A percentile compares a stretch with the other conserved stretches of the same genome.
Conservation (phyloP, 2,797 vertebrate species). For the Silurus lanzhouensis region DNA sequence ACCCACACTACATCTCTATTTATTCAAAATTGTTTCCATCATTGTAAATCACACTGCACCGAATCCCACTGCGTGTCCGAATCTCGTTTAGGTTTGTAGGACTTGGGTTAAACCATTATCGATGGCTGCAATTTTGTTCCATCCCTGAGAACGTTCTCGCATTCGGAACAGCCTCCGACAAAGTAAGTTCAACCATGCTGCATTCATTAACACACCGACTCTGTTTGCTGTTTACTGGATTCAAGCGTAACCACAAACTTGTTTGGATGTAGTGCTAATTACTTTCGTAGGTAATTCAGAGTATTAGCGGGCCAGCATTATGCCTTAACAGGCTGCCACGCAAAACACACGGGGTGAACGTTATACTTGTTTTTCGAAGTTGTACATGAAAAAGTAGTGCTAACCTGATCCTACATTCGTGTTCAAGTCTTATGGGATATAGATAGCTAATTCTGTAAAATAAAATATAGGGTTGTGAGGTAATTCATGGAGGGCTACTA, state of each 20-base stretch:
- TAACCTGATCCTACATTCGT: neutral
- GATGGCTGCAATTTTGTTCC: neutral
- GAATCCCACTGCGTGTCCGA: neutral
- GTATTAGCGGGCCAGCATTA: neutral
- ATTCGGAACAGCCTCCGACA: neutral
- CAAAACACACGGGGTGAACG: neutral
- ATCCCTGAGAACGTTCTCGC: neutral
- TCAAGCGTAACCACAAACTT: neutral
- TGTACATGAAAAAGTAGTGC: neutral
- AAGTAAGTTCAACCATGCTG: neutral
- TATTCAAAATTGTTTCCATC: conserved; percentile 4
- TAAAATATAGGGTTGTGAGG: too few relatives aligned
- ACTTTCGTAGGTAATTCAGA: neutral
- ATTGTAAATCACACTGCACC: too few relatives aligned
- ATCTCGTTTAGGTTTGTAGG: neutral
- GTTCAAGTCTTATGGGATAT: neutral
- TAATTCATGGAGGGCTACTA: too few relatives aligned
- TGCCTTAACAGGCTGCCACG: neutral
- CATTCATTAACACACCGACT: neutral
- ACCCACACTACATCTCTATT: neutral
- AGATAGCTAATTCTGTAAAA: neutral
- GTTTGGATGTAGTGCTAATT: neutral
- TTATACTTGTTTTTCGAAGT: neutral
- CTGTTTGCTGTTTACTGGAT: neutral
- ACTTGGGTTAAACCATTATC: neutral